phyloP scores from a whole-genome alignment of 2,888 invertebrate genomes.

The Hirtodrosophila cameraria region DNA sequence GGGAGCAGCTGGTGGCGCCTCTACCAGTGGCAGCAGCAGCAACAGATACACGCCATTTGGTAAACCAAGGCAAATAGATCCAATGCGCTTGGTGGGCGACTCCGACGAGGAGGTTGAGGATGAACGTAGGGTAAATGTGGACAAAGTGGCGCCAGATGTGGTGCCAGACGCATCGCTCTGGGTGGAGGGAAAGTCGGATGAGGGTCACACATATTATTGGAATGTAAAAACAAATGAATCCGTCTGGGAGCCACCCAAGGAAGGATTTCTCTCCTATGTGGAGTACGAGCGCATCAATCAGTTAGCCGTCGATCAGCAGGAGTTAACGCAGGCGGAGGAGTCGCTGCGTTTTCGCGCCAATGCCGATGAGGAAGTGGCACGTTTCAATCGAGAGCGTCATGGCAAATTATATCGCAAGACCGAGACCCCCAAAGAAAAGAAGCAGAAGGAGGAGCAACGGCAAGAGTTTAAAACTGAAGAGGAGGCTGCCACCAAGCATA shows the following conservation, averaged over 20 bases:
- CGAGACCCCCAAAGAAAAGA: slow-evolving; percentile 75
- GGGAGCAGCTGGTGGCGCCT: slow-evolving; percentile 85
- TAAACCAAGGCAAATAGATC: slow-evolving; percentile 79
- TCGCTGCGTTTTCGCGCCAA: slow-evolving; percentile 84
- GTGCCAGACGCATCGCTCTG: slow-evolving; percentile 86
- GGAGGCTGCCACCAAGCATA: slow-evolving; percentile 87
- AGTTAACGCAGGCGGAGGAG: slow-evolving; percentile 84
- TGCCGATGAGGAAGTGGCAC: slow-evolving; percentile 84
- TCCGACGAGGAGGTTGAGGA: slow-evolving; percentile 81
- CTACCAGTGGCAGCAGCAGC: slow-evolving; percentile 86
- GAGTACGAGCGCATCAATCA: slow-evolving; percentile 87
- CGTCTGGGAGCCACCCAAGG: slow-evolving; percentile 89
- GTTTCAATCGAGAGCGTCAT: slow-evolving; percentile 82
- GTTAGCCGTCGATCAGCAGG: slow-evolving; percentile 84
- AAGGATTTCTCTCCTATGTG: slow-evolving; percentile 89
- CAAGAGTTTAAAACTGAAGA: slow-evolving; percentile 85
- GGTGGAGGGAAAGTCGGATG: slow-evolving; percentile 91
- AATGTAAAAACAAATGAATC: slow-evolving; percentile 93
- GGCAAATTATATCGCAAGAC: slow-evolving; percentile 77
- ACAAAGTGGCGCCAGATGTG: slow-evolving; percentile 73
- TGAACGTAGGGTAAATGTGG: slow-evolving; percentile 65
- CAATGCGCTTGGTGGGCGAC: slow-evolving; percentile 81
- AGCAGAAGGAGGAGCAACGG: slow-evolving; percentile 84
- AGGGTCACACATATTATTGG: slow-evolving; percentile 94
- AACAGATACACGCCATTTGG: slow-evolving; percentile 82